Evolutionary conservation across 2,888 invertebrate genomes (phyloP).

Genomic region (Tricholauxania praeusta): DNA sequence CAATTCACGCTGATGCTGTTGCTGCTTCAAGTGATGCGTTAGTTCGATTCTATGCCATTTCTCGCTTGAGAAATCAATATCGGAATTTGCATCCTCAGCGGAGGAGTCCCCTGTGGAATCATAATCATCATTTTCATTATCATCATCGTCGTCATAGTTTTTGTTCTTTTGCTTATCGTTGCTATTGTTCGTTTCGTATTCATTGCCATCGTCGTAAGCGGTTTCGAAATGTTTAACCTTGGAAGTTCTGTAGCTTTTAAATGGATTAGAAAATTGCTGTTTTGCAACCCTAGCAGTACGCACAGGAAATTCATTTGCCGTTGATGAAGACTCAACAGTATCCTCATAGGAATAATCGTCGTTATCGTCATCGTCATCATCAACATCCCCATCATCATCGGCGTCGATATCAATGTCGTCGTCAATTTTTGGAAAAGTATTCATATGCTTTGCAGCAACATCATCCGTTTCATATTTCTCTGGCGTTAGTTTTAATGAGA

Average conservation of each 20-base stretch:
- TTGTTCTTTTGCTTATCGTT: slow-evolving; percentile 33
- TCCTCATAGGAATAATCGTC: slow-evolving; percentile 52
- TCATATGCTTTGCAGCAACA: slow-evolving; percentile 16
- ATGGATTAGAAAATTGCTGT: slow-evolving; percentile 51
- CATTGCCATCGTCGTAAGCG: slow-evolving; percentile 44
- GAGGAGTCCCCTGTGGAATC: slow-evolving; percentile 54
- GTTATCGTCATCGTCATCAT: slow-evolving; percentile 47
- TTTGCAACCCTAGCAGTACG: slow-evolving; percentile 48
- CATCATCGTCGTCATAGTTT: slow-evolving; percentile 45
- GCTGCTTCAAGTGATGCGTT: slow-evolving; percentile 58
- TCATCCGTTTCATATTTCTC: slow-evolving; percentile 14
- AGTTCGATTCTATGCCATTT: slow-evolving; percentile 67
- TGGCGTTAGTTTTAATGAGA: slow-evolving; percentile 41
- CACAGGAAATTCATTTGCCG: slow-evolving; percentile 36
- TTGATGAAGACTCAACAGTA: slow-evolving; percentile 38
- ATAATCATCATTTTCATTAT: slow-evolving; percentile 49
- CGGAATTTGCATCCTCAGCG: slow-evolving; percentile 42
- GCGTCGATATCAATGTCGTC: slow-evolving; percentile 26
- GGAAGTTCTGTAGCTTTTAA: slow-evolving; percentile 47
- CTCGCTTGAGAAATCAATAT: slow-evolving; percentile 63
- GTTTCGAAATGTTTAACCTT: slow-evolving; percentile 19
- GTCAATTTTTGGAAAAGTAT: neutral
- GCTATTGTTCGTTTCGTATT: slow-evolving; percentile 41
- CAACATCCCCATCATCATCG: slow-evolving; percentile 46
- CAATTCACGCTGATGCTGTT: slow-evolving; percentile 59